These are phyloP conservation scores for Zaprionus lachaisei DNA, from an alignment of 1,140 invertebrate genomes.

Conservation along the genomic window DNA sequence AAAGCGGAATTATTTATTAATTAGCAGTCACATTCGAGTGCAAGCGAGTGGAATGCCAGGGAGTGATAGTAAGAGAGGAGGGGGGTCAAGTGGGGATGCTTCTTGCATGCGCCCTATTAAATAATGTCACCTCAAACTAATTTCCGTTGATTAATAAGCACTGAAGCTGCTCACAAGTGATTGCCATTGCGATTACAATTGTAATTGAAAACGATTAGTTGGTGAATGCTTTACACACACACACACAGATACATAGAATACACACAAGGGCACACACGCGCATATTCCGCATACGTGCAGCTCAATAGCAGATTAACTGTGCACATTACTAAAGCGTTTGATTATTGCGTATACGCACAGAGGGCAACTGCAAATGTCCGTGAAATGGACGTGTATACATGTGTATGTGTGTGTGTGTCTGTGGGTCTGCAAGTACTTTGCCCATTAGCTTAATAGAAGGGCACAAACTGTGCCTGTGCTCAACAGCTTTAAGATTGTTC, in stretches of 20 bases:
- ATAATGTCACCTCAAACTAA: constrained; percentile 23
- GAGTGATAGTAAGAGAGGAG: neutral
- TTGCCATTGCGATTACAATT: constrained; percentile 18
- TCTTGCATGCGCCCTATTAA: neutral
- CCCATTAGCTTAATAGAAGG: neutral
- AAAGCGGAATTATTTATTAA: constrained; percentile 4
- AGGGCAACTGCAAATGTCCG: neutral
- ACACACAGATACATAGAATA: constrained; percentile 6
- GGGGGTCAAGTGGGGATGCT: neutral
- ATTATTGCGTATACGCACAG: constrained; percentile 39
- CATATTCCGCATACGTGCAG: neutral
- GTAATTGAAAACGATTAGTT: constrained; percentile 67
- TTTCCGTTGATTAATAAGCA: constrained; percentile 25
- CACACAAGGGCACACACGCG: neutral
- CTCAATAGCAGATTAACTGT: constrained; percentile 31
- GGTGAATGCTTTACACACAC: constrained; percentile 37
- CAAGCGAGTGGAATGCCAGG: neutral
- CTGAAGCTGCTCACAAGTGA: constrained; percentile 9
- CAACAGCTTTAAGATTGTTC: neutral
- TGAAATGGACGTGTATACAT: neutral
- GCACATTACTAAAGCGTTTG: constrained; percentile 18
- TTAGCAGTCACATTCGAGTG: neutral
- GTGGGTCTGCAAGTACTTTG: constrained; percentile 1
- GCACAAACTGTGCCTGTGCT: neutral
- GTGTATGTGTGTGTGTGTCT: neutral